These are phyloP conservation scores for Carcinoscorpius rotundicauda DNA, from an alignment of 1,140 invertebrate genomes.

Conservation along the genomic window DNA sequence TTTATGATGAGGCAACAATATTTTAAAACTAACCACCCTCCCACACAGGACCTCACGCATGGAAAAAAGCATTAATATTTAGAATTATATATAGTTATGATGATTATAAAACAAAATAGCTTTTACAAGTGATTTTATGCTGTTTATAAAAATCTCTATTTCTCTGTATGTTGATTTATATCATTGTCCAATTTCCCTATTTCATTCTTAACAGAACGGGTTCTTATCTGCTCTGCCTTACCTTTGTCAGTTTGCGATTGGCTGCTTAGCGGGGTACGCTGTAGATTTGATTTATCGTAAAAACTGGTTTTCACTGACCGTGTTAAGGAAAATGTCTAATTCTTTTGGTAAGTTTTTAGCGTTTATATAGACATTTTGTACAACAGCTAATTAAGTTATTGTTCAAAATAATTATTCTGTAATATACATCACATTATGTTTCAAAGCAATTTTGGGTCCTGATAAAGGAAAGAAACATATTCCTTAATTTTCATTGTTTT, in stretches of 20 bases:
- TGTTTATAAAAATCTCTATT: not conserved
- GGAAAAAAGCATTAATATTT: no score
- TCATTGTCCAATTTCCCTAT: not conserved
- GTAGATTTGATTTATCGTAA: constrained; percentile 34
- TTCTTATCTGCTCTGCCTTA: constrained; percentile 45
- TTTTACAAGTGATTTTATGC: not conserved
- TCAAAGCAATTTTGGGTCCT: no score
- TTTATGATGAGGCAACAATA: no score
- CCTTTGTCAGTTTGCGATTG: constrained; percentile 38
- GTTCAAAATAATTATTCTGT: no score
- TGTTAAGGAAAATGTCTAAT: constrained; percentile 21
- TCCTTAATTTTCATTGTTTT: no score
- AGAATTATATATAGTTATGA: no score
- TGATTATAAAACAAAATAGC: not conserved
- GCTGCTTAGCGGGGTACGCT: constrained; percentile 36
- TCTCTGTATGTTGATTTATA: constrained; percentile 22
- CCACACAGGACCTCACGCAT: no score
- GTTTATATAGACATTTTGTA: no score
- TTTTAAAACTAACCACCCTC: no score
- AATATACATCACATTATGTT: no score
- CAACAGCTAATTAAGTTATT: no score
- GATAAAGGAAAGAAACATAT: no score
- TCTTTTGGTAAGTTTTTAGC: constrained; percentile 19
- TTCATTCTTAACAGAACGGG: constrained; percentile 37
- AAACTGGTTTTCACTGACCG: constrained; percentile 9